These are phyloP conservation scores for Rhinoptilus africanus DNA, from an alignment of 2,113 vertebrate species.

Conservation along the genomic window DNA sequence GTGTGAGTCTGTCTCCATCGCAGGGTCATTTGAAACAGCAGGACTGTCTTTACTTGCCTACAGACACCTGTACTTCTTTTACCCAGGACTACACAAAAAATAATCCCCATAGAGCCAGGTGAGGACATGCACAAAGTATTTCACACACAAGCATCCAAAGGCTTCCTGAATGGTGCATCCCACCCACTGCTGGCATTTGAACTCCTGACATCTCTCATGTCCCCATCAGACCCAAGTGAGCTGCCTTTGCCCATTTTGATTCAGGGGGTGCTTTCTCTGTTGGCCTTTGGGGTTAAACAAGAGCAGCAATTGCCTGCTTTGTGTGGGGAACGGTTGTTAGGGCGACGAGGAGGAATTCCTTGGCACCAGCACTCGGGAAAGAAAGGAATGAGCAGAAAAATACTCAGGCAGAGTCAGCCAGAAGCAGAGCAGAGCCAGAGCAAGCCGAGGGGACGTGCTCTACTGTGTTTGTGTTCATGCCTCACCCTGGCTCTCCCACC, in stretches of 20 bases:
- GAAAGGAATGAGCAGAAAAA: constrained; percentile 19
- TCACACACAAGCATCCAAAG: background rate
- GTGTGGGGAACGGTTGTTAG: background rate
- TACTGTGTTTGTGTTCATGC: background rate
- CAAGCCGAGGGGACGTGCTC: background rate
- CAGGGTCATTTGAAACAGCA: background rate
- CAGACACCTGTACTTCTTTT: background rate
- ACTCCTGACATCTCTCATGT: background rate
- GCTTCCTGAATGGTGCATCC: background rate
- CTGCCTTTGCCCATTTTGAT: background rate
- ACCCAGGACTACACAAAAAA: background rate
- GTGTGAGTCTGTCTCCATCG: background rate
- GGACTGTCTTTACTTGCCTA: background rate
- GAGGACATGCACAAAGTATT: background rate
- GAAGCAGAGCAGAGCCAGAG: background rate
- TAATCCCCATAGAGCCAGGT: background rate
- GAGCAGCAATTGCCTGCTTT: background rate
- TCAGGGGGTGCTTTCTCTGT: background rate
- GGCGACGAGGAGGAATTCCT: constrained; percentile 14
- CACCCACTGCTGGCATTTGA: background rate
- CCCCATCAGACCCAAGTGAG: background rate
- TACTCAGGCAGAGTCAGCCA: background rate
- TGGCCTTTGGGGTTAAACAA: background rate
- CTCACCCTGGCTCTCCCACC: background rate
- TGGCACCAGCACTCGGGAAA: background rate